Evolutionary conservation across 1,140 invertebrate genomes (phyloP).

Genomic region (Drosophila kohkoa): DNA sequence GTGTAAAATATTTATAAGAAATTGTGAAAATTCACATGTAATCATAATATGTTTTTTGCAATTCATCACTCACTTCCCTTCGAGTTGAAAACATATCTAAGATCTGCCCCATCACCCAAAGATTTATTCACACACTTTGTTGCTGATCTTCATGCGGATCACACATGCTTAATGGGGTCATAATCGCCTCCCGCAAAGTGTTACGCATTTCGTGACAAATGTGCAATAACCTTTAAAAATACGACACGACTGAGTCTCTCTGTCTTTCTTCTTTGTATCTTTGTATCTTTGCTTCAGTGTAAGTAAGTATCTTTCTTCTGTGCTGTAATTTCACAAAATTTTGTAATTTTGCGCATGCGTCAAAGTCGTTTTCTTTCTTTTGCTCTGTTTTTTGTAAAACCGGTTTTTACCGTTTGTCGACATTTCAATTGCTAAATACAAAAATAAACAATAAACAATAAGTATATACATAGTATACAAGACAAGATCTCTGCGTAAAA

Average conservation of each 20-base stretch:
- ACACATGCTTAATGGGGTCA: constrained; percentile 4
- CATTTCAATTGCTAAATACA: constrained; percentile 66
- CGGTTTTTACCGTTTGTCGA: constrained; percentile 65
- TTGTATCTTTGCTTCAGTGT: background rate
- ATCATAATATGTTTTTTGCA: no score
- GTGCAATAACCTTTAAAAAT: background rate
- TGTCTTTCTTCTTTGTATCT: constrained; percentile 13
- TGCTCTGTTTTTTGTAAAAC: constrained; percentile 17
- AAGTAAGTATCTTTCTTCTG: constrained; percentile 10
- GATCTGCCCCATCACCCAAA: background rate
- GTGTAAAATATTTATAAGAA: no score
- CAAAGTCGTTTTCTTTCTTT: constrained; percentile 30
- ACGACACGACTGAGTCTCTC: background rate
- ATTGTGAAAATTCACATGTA: no score
- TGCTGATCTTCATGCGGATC: background rate
- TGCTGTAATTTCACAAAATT: constrained; percentile 76
- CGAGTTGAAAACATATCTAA: background rate
- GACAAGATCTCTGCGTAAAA: constrained; percentile 56
- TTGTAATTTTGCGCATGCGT: constrained; percentile 77
- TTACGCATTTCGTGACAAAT: constrained; percentile 18
- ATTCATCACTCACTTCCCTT: no score
- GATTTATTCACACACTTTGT: background rate
- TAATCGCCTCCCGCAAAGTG: background rate
- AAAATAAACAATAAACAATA: constrained; percentile 76
- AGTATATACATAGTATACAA: background rate